A percentile compares a stretch with the other conserved stretches of the same genome.
These are phyloP conservation scores for Riparia riparia DNA, from an alignment of 2,113 vertebrate species.

Conservation along the genomic window DNA sequence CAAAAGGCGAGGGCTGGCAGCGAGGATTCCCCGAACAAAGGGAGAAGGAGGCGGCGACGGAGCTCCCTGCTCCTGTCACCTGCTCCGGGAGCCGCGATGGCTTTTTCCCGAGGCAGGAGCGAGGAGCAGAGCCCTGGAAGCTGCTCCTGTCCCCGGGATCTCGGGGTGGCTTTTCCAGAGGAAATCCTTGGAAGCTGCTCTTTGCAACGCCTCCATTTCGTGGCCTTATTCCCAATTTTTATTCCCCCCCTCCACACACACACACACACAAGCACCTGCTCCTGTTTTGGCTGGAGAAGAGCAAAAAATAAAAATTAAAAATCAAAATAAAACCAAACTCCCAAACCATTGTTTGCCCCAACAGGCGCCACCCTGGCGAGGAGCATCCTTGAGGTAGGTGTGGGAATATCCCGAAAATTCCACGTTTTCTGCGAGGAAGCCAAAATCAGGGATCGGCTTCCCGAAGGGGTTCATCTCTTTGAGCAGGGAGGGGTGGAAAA, in stretches of 20 bases:
- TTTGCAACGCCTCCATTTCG: neutral
- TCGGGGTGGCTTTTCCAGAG: neutral
- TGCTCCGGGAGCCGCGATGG: fast-evolving
- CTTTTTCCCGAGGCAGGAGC: too few species aligned
- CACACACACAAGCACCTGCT: neutral
- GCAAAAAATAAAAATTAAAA: too few species aligned
- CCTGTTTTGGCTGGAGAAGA: neutral
- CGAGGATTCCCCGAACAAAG: neutral
- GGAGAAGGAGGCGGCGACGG: neutral
- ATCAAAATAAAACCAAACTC: neutral
- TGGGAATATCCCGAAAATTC: neutral
- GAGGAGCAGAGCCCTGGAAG: neutral
- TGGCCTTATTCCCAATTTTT: neutral
- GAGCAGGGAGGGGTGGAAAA: fast-evolving
- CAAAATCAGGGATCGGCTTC: fast-evolving
- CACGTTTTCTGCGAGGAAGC: fast-evolving
- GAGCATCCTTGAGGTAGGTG: neutral
- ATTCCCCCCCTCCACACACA: neutral
- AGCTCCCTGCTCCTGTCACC: neutral
- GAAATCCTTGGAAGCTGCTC: neutral
- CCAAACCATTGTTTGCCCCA: neutral
- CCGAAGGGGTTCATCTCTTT: fast-evolving
- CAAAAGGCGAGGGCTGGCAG: neutral
- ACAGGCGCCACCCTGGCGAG: neutral
- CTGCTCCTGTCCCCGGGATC: neutral